Conservation (phyloP, 2,113 vertebrate species). For the Puffinus mauretanicus region DNA sequence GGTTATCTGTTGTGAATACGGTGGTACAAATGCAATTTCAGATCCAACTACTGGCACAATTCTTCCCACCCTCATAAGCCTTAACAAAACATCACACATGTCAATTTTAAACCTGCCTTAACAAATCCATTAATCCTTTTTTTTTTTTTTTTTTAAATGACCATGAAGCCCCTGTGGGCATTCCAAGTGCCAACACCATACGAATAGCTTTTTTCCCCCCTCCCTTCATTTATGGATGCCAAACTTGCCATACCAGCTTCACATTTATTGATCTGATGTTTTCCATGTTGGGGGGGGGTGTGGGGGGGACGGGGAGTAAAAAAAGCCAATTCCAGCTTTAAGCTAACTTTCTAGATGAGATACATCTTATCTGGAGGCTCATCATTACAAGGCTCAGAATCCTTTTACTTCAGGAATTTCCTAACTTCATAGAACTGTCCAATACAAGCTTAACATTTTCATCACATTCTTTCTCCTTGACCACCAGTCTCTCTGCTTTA, state of each 20-base stretch:
- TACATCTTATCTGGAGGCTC: not conserved
- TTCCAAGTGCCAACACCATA: not conserved
- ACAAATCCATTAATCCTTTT: not conserved
- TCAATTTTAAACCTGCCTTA: not conserved
- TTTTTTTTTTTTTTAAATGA: not conserved
- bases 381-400: not conserved
- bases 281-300: not conserved
- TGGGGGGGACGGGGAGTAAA: not conserved
- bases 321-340: not conserved
- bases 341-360: not conserved
- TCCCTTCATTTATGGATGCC: not conserved
- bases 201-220: not conserved
- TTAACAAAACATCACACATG: not conserved
- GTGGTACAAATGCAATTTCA: not conserved
- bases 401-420: not conserved
- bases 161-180: not conserved
- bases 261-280: not conserved
- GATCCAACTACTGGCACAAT: not conserved
- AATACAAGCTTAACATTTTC: not conserved
- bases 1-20: not conserved
- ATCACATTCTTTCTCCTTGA: not conserved
- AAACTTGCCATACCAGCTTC: not conserved
- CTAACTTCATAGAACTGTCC: not conserved
- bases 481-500: not conserved
- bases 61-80: not conserved